A percentile compares a stretch with the other conserved stretches of the same genome.
phyloP scores from a whole-genome alignment of 2,113 vertebrate species.

The Alaudala cheleensis region DNA sequence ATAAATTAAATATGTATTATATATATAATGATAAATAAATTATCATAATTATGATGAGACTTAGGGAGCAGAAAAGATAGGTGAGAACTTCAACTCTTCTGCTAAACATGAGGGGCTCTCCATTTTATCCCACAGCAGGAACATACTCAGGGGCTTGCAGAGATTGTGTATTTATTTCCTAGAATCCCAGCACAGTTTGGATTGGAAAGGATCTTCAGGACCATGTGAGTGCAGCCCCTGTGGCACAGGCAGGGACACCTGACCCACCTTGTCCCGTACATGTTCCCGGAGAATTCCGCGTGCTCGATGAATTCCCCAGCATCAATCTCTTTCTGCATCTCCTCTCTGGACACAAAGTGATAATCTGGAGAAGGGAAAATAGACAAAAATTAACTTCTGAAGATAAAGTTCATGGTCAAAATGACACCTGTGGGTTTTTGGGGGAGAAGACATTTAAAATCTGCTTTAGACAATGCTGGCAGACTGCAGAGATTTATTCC shows the following conservation, averaged over 20 bases:
- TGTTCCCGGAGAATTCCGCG: constrained; percentile 91
- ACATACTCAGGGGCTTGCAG: not conserved
- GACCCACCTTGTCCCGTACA: constrained; percentile 93
- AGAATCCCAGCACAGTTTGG: not conserved
- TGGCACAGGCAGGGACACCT: not conserved
- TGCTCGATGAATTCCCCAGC: constrained; percentile 90
- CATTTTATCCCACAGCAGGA: not conserved
- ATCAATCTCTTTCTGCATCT: constrained; percentile 84
- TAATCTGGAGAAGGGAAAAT: constrained; percentile 80
- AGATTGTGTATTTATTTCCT: not conserved
- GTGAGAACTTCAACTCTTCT: not conserved
- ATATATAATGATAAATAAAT: not conserved
- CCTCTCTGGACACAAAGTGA: constrained; percentile 88
- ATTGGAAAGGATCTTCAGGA: not conserved
- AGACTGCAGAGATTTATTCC: not conserved
- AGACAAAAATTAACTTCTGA: not conserved
- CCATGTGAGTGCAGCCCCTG: not conserved
- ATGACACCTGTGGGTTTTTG: fast-evolving
- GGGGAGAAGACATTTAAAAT: not conserved
- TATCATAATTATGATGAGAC: not conserved
- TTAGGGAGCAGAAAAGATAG: not conserved
- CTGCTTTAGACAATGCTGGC: not conserved
- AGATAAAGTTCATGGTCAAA: not conserved
- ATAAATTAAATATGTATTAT: too few relatives aligned
- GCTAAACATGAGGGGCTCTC: not conserved